These are phyloP conservation scores for Drosophila lacicola DNA, from an alignment of 2,888 invertebrate species.

Conservation along the genomic window DNA sequence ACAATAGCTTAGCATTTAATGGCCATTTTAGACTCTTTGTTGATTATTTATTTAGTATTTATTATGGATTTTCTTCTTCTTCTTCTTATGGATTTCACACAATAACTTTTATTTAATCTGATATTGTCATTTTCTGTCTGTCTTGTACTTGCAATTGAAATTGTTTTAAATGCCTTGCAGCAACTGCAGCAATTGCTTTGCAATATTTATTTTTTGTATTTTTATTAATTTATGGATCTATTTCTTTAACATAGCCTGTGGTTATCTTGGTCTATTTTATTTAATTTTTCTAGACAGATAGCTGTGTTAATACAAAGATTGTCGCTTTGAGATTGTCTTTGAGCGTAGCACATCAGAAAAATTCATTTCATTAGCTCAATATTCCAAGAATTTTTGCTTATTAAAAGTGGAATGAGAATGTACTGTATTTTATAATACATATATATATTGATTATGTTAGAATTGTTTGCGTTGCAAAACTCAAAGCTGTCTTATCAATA, in stretches of 20 bases:
- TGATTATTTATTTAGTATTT: constrained; percentile 35
- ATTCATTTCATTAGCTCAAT: no score
- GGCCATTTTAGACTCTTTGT: constrained; percentile 9
- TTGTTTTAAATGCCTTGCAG: neutral
- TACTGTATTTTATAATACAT: no score
- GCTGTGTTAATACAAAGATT: no score
- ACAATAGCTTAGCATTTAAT: constrained; percentile 13
- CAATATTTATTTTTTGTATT: neutral
- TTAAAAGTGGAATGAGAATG: no score
- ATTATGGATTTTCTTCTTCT: constrained; percentile 5
- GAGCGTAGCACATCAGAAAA: no score
- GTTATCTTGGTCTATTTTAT: no score
- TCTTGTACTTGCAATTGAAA: neutral
- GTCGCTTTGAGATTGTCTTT: no score
- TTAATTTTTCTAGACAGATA: no score
- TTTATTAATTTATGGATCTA: neutral
- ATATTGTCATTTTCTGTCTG: neutral
- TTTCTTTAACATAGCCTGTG: neutral
- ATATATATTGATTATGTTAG: no score
- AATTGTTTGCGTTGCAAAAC: no score
- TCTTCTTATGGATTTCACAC: constrained; percentile 4
- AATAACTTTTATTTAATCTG: constrained; percentile 11
- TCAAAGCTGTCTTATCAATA: no score
- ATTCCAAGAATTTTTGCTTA: no score
- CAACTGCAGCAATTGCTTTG: neutral